phyloP scores from a whole-genome alignment of 2,888 invertebrate species.

The Pachydiplax longipennis region DNA sequence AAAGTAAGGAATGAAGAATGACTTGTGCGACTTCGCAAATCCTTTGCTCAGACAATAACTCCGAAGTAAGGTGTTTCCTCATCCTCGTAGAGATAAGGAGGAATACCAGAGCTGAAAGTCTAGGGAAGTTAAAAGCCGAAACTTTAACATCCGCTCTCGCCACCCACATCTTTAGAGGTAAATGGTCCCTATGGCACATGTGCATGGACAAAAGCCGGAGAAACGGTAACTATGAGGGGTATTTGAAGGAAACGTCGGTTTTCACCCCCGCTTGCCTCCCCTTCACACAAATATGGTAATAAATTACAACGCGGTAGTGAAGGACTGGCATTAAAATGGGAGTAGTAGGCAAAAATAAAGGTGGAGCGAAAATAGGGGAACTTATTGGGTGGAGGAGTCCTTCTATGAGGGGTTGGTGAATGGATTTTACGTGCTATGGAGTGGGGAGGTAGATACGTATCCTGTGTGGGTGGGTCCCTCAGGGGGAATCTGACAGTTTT shows the following conservation, averaged over 20 bases:
- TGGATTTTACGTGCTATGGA: background rate
- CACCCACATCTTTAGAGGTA: background rate
- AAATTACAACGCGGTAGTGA: background rate
- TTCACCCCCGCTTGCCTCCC: background rate
- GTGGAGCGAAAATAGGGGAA: background rate
- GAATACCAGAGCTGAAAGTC: no score
- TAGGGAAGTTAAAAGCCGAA: background rate
- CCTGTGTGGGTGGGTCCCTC: background rate
- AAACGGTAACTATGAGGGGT: background rate
- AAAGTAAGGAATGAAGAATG: background rate
- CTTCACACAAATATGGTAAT: conserved; percentile 32
- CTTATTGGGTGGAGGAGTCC: background rate
- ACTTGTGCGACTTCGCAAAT: no score
- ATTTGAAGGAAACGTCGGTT: background rate
- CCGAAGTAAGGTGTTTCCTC: no score
- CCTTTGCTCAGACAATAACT: no score
- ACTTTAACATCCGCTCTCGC: background rate
- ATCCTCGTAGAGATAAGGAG: no score
- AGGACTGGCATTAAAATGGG: background rate
- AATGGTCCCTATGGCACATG: background rate
- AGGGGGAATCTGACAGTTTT: conserved; percentile 18
- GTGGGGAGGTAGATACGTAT: background rate
- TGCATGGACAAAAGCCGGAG: conserved; percentile 4
- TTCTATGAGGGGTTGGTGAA: background rate
- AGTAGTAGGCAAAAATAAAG: background rate